A percentile compares a stretch with the other conserved stretches of the same genome.
Conservation (phyloP, 2,888 invertebrate species). For the Drosophila kuntzei region DNA sequence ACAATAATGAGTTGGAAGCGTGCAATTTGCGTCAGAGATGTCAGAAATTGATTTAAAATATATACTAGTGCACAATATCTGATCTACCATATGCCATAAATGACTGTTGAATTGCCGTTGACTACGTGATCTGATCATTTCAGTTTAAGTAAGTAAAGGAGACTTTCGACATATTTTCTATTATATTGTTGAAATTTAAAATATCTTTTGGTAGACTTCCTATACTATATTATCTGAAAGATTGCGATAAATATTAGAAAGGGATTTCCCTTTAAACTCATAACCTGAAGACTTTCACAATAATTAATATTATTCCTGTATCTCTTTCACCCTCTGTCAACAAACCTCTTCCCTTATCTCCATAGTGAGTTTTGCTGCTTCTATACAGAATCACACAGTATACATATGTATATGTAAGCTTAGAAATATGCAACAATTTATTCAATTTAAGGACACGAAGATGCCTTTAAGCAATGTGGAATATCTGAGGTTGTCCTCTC, state of each 20-base stretch:
- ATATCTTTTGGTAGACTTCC: not conserved
- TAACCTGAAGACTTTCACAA: not conserved
- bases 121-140: constrained; percentile 19
- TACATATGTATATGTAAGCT: too few species aligned
- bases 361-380: not conserved
- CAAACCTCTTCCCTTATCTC: not conserved
- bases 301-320: not conserved
- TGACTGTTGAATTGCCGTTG: constrained; percentile 38
- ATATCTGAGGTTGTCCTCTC: constrained; percentile 32
- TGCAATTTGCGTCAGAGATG: constrained; percentile 50
- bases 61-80: constrained; percentile 20
- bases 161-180: not conserved
- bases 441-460: constrained; percentile 40
- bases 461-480: constrained; percentile 30
- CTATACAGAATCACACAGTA: not conserved
- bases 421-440: constrained; percentile 78
- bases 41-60: constrained; percentile 64
- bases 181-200: not conserved
- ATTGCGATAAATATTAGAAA: not conserved
- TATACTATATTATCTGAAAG: not conserved
- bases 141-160: not conserved
- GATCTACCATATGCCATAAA: constrained; percentile 30
- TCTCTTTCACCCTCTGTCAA: not conserved
- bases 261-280: too few species aligned
- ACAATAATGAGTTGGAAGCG: constrained; percentile 58